Base-by-base conservation (phyloP, 2,797 vertebrate species). In the Dromococcyx pavoninus region DNA sequence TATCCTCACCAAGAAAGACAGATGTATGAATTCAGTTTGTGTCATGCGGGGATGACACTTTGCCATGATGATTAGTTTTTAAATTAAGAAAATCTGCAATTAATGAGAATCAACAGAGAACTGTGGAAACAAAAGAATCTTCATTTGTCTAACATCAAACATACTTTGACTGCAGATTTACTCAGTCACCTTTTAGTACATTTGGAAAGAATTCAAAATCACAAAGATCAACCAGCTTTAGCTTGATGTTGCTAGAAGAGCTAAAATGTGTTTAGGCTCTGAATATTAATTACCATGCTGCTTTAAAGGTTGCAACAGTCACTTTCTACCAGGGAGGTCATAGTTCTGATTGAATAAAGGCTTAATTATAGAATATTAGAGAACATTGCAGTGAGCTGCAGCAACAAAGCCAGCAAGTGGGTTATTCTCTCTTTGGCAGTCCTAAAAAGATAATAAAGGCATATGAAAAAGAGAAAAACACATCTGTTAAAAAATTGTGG, bases 1-100 rank as follows among this genome's bases (percentile, higher is more conserved):
- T 11, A 50, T 24, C 17, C 9, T 93, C 11, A 2, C 77, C 60
- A 91, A 83, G 53, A 91, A 89, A 87, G 32, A 41, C 21, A 57
- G 8, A 60, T 46, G 82, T 92, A 74, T 74, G 2, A 82, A 46
- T 96, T 94, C 89, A 66, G 44, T 84, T 85, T 65, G 16, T 88
- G 35, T 78, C 46, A 46, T 28, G 24, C 88, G 61, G 16, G 28
- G 10, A 13, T 82, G 58, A 76, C 39, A 69, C 33, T 91, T 89
- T 60, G 46, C 73, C 48, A 83, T 65, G 70, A n/a, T 53, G 21
- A 88, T 79, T 89, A 76, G 35, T 60, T 97, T 95, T 91, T 74
- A 91, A 94, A 83, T 87, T 84, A 89, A 94, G 53, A 91, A 88
- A 79, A 77, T 65, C 88, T 93, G 13, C 50, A 93, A 10, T 86